phyloP scores from a whole-genome alignment of 2,888 invertebrate species.

The Adela reaumurella region DNA sequence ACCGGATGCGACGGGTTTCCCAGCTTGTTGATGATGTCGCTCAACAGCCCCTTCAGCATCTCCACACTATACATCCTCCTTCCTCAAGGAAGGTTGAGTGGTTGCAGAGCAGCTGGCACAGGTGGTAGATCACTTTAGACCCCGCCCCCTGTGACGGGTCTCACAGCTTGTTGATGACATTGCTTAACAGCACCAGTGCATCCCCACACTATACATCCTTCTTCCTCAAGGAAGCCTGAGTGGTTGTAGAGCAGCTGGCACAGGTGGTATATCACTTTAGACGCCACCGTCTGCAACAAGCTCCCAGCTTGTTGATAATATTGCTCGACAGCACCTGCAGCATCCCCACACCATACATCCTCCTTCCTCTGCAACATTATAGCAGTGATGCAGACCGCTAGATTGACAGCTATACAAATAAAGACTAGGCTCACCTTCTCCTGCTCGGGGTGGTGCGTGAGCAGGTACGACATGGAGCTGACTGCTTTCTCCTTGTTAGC shows the following conservation, averaged over 20 bases:
- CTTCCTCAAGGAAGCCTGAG: no score
- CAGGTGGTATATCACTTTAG: no score
- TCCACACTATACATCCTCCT: no score
- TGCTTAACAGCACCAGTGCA: slow-evolving; percentile 70
- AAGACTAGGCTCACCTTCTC: slow-evolving; percentile 75
- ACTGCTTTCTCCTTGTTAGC: slow-evolving; percentile 79
- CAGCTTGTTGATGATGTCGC: slow-evolving; percentile 87
- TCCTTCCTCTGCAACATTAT: no score
- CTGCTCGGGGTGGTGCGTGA: slow-evolving; percentile 78
- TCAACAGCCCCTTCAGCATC: slow-evolving; percentile 61
- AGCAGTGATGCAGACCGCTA: no score
- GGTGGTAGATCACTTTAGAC: slow-evolving; percentile 80
- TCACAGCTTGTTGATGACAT: slow-evolving; percentile 92
- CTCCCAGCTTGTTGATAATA: no score
- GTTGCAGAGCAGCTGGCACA: slow-evolving; percentile 74
- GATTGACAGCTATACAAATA: no score
- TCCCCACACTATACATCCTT: no score
- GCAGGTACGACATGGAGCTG: slow-evolving; percentile 66
- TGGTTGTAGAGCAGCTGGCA: slow-evolving; percentile 79
- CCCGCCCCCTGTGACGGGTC: slow-evolving; percentile 87
- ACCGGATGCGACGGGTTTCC: slow-evolving; percentile 90
- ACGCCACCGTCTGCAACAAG: no score
- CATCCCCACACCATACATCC: no score
- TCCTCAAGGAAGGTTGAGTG: no score
- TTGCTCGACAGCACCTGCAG: no score